Percentiles rank a stretch among this genome's conserved stretches.
phyloP scores from a whole-genome alignment of 2,113 vertebrate species.

The Notiomystis cincta region DNA sequence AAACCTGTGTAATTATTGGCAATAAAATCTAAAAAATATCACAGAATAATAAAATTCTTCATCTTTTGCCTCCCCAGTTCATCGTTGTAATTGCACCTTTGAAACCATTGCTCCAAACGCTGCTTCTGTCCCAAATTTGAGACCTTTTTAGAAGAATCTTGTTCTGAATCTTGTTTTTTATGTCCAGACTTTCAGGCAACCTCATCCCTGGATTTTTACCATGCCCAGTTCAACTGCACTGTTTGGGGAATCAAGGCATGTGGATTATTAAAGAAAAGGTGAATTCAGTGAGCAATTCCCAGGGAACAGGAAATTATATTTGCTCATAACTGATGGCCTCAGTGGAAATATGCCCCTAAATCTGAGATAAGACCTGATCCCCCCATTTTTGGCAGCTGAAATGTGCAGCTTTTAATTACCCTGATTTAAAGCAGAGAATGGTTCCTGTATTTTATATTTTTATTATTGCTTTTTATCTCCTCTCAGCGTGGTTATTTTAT shows the following conservation, averaged over 20 bases:
- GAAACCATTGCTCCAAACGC: not conserved
- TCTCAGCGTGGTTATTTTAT: too few species aligned
- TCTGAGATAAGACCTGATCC: too few species aligned
- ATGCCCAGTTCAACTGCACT: not conserved
- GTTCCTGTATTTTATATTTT: too few species aligned
- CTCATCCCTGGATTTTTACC: not conserved
- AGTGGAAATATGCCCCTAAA: not conserved
- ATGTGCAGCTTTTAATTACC: too few species aligned
- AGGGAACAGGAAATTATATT: not conserved
- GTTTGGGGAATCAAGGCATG: not conserved
- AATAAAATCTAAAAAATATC: slow-evolving; percentile 9
- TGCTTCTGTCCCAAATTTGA: not conserved
- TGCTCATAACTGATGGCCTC: not conserved
- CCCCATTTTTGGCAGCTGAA: too few species aligned
- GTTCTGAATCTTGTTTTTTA: not conserved
- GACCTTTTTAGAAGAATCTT: not conserved
- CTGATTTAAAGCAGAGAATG: too few species aligned
- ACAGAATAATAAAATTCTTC: slow-evolving; percentile 30
- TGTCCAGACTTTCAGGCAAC: not conserved
- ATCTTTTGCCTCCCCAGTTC: not conserved
- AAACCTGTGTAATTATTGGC: not conserved
- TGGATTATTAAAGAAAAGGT: not conserved
- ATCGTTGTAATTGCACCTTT: not conserved
- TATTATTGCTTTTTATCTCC: too few species aligned
- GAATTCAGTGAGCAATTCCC: not conserved